Conservation (phyloP, 2,888 invertebrate species). For the Anorthoa munda region DNA sequence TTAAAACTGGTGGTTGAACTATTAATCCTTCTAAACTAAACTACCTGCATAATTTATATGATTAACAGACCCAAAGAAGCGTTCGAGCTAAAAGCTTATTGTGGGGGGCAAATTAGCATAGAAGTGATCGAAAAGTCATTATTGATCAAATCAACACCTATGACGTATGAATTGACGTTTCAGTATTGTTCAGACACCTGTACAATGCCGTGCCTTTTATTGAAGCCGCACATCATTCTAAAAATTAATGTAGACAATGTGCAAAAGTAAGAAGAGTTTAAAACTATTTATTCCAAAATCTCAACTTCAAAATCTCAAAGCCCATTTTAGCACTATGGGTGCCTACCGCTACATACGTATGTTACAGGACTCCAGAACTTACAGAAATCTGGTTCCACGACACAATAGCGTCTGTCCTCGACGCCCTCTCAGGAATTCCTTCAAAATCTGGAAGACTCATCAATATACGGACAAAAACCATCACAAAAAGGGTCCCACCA, state of each 20-base stretch:
- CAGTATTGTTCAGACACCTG: background rate
- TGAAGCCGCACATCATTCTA: too few relatives aligned
- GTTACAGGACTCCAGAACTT: constrained; percentile 56
- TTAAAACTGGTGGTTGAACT: background rate
- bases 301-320: background rate
- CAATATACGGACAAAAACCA: constrained; percentile 88
- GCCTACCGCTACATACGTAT: constrained; percentile 26
- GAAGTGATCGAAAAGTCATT: background rate
- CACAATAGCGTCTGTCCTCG: constrained; percentile 77
- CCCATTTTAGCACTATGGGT: constrained; percentile 18
- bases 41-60: background rate
- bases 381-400: constrained; percentile 64
- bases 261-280: too few relatives aligned
- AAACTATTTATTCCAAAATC: background rate
- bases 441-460: constrained; percentile 85
- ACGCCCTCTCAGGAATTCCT: constrained; percentile 82
- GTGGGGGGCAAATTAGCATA: background rate
- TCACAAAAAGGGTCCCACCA: constrained; percentile 83
- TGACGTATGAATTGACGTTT: background rate
- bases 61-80: background rate
- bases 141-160: too few relatives aligned
- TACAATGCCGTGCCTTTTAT: too few relatives aligned
- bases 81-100: background rate
- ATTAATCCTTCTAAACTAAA: background rate
- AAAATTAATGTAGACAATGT: too few relatives aligned